Evolutionary conservation across 2,797 vertebrate species (phyloP).

Genomic region (Halcyon leucocephala): DNA sequence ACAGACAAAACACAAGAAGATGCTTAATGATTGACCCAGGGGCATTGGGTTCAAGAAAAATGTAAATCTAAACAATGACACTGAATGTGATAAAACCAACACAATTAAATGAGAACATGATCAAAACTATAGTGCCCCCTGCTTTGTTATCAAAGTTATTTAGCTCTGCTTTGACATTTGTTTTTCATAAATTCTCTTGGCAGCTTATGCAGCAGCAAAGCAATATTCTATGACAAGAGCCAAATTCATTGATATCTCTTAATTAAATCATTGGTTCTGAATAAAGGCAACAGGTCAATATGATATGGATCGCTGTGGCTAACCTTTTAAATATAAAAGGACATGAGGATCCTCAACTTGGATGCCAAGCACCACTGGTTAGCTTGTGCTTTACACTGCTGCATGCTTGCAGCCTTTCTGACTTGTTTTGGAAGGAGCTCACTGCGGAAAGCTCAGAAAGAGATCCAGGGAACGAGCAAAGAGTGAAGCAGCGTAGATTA

Average conservation of each 20-base stretch:
- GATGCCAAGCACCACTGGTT: background rate
- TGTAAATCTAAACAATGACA: background rate
- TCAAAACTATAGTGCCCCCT: conserved; percentile 2
- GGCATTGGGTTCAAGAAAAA: background rate
- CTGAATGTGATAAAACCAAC: background rate
- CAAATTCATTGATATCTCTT: conserved; percentile 7
- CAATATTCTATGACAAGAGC: conserved; percentile 4
- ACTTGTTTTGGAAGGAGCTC: background rate
- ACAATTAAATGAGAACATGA: background rate
- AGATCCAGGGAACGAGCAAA: background rate
- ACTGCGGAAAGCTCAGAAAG: background rate
- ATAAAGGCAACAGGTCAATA: background rate
- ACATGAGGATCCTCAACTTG: background rate
- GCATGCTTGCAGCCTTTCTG: background rate
- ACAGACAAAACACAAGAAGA: background rate
- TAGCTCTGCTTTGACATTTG: background rate
- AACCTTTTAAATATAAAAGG: background rate
- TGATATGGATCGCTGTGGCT: background rate
- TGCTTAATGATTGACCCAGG: background rate
- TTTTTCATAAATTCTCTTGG: background rate
- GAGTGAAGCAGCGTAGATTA: fast-evolving
- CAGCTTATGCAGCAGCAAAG: background rate
- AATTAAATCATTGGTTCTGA: conserved; percentile 31
- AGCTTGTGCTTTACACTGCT: background rate
- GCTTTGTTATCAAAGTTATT: background rate